Percentiles rank a stretch among this genome's conserved stretches.
Evolutionary conservation across 2,888 invertebrate genomes (phyloP).

Genomic region (Apodemia mormo): DNA sequence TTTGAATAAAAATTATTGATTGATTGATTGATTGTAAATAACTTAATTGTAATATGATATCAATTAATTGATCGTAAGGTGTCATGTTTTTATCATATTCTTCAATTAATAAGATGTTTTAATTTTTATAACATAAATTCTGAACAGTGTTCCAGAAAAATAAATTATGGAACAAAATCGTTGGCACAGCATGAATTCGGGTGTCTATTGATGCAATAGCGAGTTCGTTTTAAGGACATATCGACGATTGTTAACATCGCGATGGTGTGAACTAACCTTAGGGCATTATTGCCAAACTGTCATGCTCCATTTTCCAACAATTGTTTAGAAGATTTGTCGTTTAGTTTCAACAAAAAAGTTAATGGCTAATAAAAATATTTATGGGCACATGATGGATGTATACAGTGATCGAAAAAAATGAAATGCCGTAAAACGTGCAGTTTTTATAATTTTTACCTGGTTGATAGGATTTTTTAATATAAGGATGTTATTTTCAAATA

Average conservation of each 20-base stretch:
- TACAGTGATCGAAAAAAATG: background rate
- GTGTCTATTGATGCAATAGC: background rate
- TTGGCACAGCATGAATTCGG: background rate
- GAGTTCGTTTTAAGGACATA: background rate
- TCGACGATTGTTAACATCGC: slow-evolving; percentile 12
- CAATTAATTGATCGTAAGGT: too few relatives aligned
- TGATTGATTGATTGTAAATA: too few relatives aligned
- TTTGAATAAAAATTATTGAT: too few relatives aligned
- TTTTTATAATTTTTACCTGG: background rate
- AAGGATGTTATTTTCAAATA: background rate
- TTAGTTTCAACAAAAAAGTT: slow-evolving; percentile 34
- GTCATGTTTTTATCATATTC: too few relatives aligned
- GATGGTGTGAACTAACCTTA: slow-evolving; percentile 25
- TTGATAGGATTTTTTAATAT: background rate
- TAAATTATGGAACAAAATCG: too few relatives aligned
- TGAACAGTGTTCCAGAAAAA: too few relatives aligned
- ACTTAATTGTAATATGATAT: too few relatives aligned
- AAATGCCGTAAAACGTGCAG: slow-evolving; percentile 6
- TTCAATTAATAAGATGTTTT: too few relatives aligned
- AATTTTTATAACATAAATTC: too few relatives aligned
- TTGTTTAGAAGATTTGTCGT: slow-evolving; percentile 36
- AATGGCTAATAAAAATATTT: slow-evolving; percentile 36
- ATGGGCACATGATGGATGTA: slow-evolving; percentile 26
- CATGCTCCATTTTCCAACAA: slow-evolving; percentile 29
- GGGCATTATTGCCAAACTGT: slow-evolving; percentile 15